Evolutionary conservation across 2,113 vertebrate genomes (phyloP).

Genomic region (Esox niger): DNA sequence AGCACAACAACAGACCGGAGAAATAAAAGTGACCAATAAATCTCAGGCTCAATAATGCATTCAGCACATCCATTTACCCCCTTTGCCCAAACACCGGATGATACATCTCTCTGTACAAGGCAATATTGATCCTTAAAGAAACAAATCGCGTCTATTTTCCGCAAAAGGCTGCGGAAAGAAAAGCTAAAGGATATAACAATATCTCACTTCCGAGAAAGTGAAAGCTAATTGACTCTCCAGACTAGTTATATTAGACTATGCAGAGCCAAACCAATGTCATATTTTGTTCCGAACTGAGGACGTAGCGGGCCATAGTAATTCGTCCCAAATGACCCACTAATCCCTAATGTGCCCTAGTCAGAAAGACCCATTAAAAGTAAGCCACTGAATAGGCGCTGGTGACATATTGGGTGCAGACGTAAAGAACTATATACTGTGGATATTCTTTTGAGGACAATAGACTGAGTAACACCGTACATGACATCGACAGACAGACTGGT

Average conservation of each 20-base stretch:
- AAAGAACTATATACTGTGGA: too few relatives aligned
- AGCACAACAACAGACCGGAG: conserved; percentile 6
- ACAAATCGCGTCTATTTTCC: conserved; percentile 4
- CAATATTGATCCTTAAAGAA: conserved; percentile 49
- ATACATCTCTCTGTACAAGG: conserved; percentile 46
- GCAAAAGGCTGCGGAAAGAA: conserved; percentile 38
- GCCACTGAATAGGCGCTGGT: too few relatives aligned
- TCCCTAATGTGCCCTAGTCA: too few relatives aligned
- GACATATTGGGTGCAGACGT: too few relatives aligned
- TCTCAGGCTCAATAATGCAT: conserved; percentile 57
- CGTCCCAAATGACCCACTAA: too few relatives aligned
- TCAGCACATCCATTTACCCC: conserved; percentile 40
- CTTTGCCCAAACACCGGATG: conserved; percentile 41
- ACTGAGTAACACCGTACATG: conserved; percentile 49
- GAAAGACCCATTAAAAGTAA: too few relatives aligned
- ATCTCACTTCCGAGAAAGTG: conserved; percentile 31
- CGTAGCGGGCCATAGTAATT: too few relatives aligned
- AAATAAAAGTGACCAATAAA: conserved; percentile 53
- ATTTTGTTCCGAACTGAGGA: too few relatives aligned
- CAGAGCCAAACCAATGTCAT: too few relatives aligned
- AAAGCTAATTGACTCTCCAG: conserved; percentile 41
- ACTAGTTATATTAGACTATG: too few relatives aligned
- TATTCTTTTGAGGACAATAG: conserved; percentile 44
- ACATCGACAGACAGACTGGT: conserved; percentile 16
- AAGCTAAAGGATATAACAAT: conserved; percentile 19